These are phyloP conservation scores for Lacanobia oleracea DNA, from an alignment of 2,888 invertebrate species.

Conservation along the genomic window DNA sequence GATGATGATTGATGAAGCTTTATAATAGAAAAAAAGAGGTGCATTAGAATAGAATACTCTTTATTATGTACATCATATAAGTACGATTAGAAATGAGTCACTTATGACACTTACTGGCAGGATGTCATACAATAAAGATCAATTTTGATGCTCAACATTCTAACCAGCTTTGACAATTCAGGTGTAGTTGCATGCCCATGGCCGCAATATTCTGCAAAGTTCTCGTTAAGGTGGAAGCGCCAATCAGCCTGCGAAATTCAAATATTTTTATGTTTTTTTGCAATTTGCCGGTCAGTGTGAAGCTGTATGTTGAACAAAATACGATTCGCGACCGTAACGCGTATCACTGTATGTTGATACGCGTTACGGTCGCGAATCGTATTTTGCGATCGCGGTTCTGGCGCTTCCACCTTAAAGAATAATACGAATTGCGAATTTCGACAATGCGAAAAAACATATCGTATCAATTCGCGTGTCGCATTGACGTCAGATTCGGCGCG, in stretches of 20 bases:
- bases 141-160: background rate
- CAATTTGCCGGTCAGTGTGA: too few relatives aligned
- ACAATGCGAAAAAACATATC: constrained; percentile 57
- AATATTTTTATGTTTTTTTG: too few relatives aligned
- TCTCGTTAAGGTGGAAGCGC: too few relatives aligned
- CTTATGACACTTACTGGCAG: background rate
- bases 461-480: constrained; percentile 78
- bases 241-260: too few relatives aligned
- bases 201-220: constrained; percentile 3
- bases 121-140: background rate
- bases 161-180: background rate
- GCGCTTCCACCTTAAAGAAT: too few relatives aligned
- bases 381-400: too few relatives aligned
- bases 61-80: too few relatives aligned
- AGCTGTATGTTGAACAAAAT: too few relatives aligned
- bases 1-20: background rate
- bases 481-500: constrained; percentile 77
- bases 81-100: background rate
- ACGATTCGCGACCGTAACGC: too few relatives aligned
- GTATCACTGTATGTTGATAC: too few relatives aligned
- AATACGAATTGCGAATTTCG: constrained; percentile 60
- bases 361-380: too few relatives aligned
- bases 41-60: too few relatives aligned
- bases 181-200: background rate
- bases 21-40: background rate